Evolutionary conservation across 2,888 invertebrate species (phyloP).

Genomic region (Linnaemya tessellans): DNA sequence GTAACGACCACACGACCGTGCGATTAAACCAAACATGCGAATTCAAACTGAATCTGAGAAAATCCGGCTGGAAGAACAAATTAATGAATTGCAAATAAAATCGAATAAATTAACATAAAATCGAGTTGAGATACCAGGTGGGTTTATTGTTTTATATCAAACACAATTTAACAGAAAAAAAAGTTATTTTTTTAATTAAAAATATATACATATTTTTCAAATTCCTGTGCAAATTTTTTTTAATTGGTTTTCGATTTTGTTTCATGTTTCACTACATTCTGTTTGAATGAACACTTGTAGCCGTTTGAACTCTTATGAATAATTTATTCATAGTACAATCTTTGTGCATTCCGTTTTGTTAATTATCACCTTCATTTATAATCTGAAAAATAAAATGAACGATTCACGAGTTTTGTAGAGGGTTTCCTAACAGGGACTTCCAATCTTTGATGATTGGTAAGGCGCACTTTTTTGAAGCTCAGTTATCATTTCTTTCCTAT

Average conservation of each 20-base stretch:
- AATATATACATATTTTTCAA: neutral
- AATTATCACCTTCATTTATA: slow-evolving; percentile 43
- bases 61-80: slow-evolving; percentile 12
- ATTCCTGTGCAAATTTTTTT: slow-evolving; percentile 12
- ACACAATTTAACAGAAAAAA: neutral
- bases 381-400: slow-evolving; percentile 39
- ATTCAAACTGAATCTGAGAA: slow-evolving; percentile 8
- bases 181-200: no score
- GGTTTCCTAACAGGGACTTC: no score
- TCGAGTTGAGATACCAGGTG: slow-evolving; percentile 16
- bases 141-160: neutral
- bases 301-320: neutral
- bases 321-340: slow-evolving; percentile 19
- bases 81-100: slow-evolving; percentile 12
- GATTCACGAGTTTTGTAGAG: slow-evolving; percentile 29
- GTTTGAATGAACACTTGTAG: neutral
- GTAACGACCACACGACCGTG: slow-evolving; percentile 31
- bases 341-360: slow-evolving; percentile 26
- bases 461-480: no score
- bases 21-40: neutral
- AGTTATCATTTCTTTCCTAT: no score
- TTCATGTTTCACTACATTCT: neutral
- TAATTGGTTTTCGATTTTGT: slow-evolving; percentile 1
- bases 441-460: no score
- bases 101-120: slow-evolving; percentile 25